Base-by-base conservation (phyloP, 2,797 vertebrate genomes). In the Monodelphis domestica region DNA sequence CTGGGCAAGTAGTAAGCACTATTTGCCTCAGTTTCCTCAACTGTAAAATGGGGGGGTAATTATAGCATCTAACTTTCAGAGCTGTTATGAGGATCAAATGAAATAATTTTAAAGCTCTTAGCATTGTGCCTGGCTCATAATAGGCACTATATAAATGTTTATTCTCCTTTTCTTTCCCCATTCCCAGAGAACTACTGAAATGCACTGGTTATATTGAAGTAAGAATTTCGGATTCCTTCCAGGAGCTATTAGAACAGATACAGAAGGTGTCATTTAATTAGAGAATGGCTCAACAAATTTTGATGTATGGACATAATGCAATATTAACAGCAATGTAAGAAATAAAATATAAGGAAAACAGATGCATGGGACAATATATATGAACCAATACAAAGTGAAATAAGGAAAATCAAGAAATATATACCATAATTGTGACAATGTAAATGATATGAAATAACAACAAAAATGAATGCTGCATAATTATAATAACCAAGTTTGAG, bases 1-100 rank as follows among this genome's bases (percentile, higher is more conserved):
- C 7, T 54, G 12, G 94, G 51, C 57, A 89, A 93, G 78, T 92
- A 21, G 91, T 89, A 45, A 78, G 50, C 63, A 92, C 54, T 91
- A 57, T 28, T 21, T 56, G 50, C 45, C 45, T 26, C 38, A 78
- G 0, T 90, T 91, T 88, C 14, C 56, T 88, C 52, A 51, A 33
- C 87, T 90, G 45, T 12, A 87, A 93, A 45, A 59, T 12, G 51
- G 30, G 10, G 30, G 10, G 52, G 45, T 28, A 87, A 55, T 50
- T 90, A 45, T 2, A 90, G 4, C 11, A 91, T 54, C 21, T 53
- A 53, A 59, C 26, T 63, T 1, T 2, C 1, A 56, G 5, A 9
- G 54, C 45, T 53, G 0, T 52, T 53, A 15, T 3, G 33, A 63
- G 56, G 87, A 84, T 88, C 90, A 50, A 70, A 28, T 38, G 55